phyloP scores from a whole-genome alignment of 2,888 invertebrate species.

The Corbicula japonica region DNA sequence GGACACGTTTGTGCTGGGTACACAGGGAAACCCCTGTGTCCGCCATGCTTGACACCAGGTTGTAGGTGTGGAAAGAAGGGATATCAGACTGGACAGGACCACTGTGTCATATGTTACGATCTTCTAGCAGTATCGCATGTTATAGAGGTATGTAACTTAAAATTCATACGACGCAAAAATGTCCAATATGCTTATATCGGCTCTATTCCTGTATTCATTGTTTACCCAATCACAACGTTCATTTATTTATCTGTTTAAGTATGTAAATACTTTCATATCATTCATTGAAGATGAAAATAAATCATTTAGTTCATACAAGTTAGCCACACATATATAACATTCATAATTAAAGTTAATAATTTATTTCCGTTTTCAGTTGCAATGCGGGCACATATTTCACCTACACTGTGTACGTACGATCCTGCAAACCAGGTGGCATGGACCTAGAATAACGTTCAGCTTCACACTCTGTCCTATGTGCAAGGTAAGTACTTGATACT shows the following conservation, averaged over 20 bases:
- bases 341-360: too few species aligned
- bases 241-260: too few species aligned
- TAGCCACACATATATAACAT: too few species aligned
- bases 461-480: slow-evolving; percentile 49
- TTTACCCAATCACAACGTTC: too few species aligned
- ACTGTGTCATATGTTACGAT: slow-evolving; percentile 53
- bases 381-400: slow-evolving; percentile 47
- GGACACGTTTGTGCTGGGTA: slow-evolving; percentile 46
- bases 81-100: slow-evolving; percentile 40
- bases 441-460: slow-evolving; percentile 46
- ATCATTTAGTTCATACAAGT: too few species aligned
- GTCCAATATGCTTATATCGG: too few species aligned
- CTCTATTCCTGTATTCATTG: too few species aligned
- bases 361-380: slow-evolving; percentile 27
- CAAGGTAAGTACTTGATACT: too few species aligned
- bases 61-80: not conserved
- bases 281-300: too few species aligned
- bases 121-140: slow-evolving; percentile 37
- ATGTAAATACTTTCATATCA: too few species aligned
- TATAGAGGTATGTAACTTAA: slow-evolving; percentile 37
- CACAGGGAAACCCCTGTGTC: slow-evolving; percentile 37
- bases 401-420: slow-evolving; percentile 45
- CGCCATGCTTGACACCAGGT: slow-evolving; percentile 39
- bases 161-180: too few species aligned
- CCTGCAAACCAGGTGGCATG: slow-evolving; percentile 48